Percentiles rank a stretch among this genome's conserved stretches.
These are phyloP conservation scores for Tapirus indicus DNA, from an alignment of 2,797 vertebrate species.

Conservation along the genomic window DNA sequence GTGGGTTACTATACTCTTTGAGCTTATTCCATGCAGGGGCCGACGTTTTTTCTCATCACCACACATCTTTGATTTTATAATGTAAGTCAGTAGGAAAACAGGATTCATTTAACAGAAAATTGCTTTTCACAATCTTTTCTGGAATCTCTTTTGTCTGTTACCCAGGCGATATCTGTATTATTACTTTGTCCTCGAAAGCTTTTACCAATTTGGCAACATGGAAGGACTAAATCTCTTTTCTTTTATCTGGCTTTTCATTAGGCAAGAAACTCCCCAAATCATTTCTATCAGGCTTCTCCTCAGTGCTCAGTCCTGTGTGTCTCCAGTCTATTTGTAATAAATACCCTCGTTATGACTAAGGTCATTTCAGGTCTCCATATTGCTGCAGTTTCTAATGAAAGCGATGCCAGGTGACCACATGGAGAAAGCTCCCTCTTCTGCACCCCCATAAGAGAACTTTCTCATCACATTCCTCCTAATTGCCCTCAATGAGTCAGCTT, in stretches of 20 bases:
- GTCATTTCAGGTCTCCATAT: slow-evolving; percentile 55
- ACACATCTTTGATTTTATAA: slow-evolving; percentile 72
- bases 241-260: slow-evolving; percentile 76
- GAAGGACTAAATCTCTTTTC: slow-evolving; percentile 72
- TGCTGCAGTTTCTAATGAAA: slow-evolving; percentile 65
- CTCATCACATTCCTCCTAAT: slow-evolving; percentile 59
- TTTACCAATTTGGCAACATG: slow-evolving; percentile 79
- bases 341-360: slow-evolving; percentile 61
- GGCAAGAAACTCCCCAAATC: slow-evolving; percentile 58
- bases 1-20: not conserved
- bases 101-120: slow-evolving; percentile 82
- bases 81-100: slow-evolving; percentile 71
- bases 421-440: not conserved
- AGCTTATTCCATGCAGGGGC: slow-evolving; percentile 18
- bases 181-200: slow-evolving; percentile 80
- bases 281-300: slow-evolving; percentile 60
- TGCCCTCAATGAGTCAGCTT: slow-evolving; percentile 65
- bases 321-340: slow-evolving; percentile 73
- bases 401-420: slow-evolving; percentile 34
- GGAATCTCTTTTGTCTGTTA: slow-evolving; percentile 80
- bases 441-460: not conserved
- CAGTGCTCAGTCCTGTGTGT: slow-evolving; percentile 35
- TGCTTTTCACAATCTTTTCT: slow-evolving; percentile 81
- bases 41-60: slow-evolving; percentile 35
- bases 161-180: slow-evolving; percentile 75